Base-by-base conservation (phyloP, 2,888 invertebrate genomes). In the Apamea anceps region DNA sequence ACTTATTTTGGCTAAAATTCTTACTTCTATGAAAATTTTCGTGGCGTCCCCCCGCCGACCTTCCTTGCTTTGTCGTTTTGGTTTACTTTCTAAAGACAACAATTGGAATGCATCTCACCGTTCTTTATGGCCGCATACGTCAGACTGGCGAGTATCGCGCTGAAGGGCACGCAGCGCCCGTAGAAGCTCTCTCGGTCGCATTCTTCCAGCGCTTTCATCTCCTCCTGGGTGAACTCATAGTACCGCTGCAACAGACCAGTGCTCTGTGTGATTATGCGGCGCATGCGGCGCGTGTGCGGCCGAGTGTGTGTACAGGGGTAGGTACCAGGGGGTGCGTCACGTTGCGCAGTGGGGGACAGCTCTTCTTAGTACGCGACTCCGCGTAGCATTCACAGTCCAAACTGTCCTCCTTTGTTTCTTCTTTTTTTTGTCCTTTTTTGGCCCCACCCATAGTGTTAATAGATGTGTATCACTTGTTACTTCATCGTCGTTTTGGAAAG, bases 171-270 rank as follows among this genome's bases (percentile, higher is more conserved):
- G 87, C 98, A 98, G 86, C 99, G 97, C 89, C 97, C 97, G 91
- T 98, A 98, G 93, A 99, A 98, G 87, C 98, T 98, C 91, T 99
- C 99, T 75, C 95, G 95, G 93, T 98, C 98, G 92, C 99, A 99
- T 93, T 98, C 98, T 90, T 97, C 97, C 75, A 99, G 94, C 21
- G 98, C 98, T 89, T 97, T 96, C 73, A 98, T 93, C 93, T 99
- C 98, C 48, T 98, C 98, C 3, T 97, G 94, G 6, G 97, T 97
- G 91, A 98, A 98, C 93, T 98, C 97, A 91, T 98, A 98, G 91
- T 96, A 96, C 28, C 96, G 95, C 96, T 96, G 90, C 67, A 95
- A 95, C 65, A 86, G 28, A 80, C n/a, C 72, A 77, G 75, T 21
- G 32, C 42, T 7, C 15, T 28, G 42, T 65, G 48, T 71, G 62